Conservation (phyloP, 2,797 vertebrate genomes). For the Alfaro cultratus region DNA sequence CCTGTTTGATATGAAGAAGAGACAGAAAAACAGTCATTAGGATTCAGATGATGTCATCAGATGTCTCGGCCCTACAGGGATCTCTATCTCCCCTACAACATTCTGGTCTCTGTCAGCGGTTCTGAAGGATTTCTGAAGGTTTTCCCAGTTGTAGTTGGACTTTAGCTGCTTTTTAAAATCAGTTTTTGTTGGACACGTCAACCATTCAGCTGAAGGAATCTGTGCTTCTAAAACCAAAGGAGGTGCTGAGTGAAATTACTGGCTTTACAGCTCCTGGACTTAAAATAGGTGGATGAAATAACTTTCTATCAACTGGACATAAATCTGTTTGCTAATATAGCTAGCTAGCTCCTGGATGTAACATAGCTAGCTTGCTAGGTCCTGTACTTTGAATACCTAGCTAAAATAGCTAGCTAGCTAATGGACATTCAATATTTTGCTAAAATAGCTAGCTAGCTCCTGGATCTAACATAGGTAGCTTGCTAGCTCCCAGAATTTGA, state of each 20-base stretch:
- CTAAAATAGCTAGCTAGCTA: too few relatives aligned
- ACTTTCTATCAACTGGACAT: too few relatives aligned
- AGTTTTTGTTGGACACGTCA: not conserved
- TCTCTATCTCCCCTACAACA: not conserved
- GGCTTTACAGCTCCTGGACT: too few relatives aligned
- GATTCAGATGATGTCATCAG: not conserved
- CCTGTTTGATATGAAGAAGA: constrained; percentile 34
- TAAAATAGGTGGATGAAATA: too few relatives aligned
- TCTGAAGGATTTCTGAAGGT: not conserved
- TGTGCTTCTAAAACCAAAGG: not conserved
- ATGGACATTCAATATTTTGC: too few relatives aligned
- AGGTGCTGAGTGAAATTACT: not conserved
- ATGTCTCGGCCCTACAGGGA: not conserved
- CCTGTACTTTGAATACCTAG: too few relatives aligned
- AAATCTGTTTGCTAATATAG: too few relatives aligned
- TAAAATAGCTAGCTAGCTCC: too few relatives aligned
- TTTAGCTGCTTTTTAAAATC: not conserved
- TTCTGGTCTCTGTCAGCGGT: not conserved
- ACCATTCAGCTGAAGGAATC: not conserved
- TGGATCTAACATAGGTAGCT: too few relatives aligned
- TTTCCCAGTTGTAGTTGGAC: not conserved
- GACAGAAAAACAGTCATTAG: constrained; percentile 3
- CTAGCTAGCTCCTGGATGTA: too few relatives aligned
- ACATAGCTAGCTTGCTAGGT: too few relatives aligned
- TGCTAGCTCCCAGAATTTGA: too few relatives aligned